Conservation (phyloP, 2,888 invertebrate species). For the Ypsolopha scabrella region DNA sequence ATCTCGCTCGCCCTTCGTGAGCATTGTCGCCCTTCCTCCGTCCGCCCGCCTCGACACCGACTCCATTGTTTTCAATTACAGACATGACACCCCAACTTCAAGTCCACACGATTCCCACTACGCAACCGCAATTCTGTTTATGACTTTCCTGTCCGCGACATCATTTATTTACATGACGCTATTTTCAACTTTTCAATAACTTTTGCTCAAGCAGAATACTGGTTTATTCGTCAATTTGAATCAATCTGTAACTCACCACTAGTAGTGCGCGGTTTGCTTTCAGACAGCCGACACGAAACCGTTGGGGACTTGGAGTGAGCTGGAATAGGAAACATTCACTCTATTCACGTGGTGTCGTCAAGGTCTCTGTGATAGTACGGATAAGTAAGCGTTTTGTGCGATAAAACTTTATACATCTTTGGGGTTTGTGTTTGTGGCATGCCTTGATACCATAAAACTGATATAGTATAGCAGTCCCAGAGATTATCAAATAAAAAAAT, state of each 20-base stretch:
- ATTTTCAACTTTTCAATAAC: too few relatives aligned
- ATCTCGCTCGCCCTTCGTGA: slow-evolving; percentile 71
- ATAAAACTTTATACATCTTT: not conserved
- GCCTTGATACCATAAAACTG: not conserved
- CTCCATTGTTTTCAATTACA: slow-evolving; percentile 70
- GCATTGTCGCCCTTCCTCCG: slow-evolving; percentile 11
- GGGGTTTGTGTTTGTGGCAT: not conserved
- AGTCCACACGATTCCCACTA: slow-evolving; percentile 26
- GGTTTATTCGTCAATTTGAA: slow-evolving; percentile 29
- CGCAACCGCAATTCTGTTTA: slow-evolving; percentile 58
- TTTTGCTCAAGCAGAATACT: not conserved
- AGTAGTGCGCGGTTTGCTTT: slow-evolving; percentile 54
- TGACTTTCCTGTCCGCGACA: slow-evolving; percentile 35
- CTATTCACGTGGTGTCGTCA: slow-evolving; percentile 36
- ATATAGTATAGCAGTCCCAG: too few relatives aligned
- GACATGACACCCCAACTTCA: slow-evolving; percentile 58
- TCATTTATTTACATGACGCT: slow-evolving; percentile 14
- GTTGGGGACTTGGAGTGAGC: slow-evolving; percentile 78
- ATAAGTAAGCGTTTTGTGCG: slow-evolving; percentile 1
- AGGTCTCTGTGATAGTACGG: slow-evolving; percentile 3
- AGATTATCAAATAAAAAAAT: slow-evolving; percentile 9
- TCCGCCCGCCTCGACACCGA: slow-evolving; percentile 45
- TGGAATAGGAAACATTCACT: slow-evolving; percentile 60
- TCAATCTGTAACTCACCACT: slow-evolving; percentile 51
- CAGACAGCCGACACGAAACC: slow-evolving; percentile 84